phyloP scores from a whole-genome alignment of 2,888 invertebrate genomes.

The Brassicogethes aeneus region DNA sequence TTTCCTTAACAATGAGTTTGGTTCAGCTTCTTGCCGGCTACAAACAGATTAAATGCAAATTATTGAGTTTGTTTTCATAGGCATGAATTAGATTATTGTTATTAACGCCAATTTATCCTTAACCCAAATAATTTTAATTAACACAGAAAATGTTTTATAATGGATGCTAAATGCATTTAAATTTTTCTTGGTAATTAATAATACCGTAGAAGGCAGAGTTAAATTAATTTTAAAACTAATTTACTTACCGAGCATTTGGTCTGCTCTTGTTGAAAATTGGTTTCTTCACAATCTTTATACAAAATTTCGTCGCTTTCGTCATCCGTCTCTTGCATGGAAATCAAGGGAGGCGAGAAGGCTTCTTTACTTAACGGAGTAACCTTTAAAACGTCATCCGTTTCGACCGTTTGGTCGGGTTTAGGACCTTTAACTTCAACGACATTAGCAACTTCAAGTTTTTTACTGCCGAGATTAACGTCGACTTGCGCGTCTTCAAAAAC shows the following conservation, averaged over 20 bases:
- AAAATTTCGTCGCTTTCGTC: slow-evolving; percentile 18
- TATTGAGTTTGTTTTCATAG: no score
- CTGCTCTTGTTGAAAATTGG: no score
- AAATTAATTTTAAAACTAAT: no score
- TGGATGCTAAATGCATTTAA: no score
- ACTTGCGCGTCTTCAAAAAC: slow-evolving; percentile 27
- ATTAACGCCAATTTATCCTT: no score
- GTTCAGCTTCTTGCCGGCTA: neutral
- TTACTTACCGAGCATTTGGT: no score
- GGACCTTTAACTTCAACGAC: slow-evolving; percentile 28
- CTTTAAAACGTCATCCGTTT: neutral
- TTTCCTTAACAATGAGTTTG: neutral
- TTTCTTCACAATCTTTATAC: no score
- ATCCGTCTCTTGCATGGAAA: slow-evolving; percentile 31
- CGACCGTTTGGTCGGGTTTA: neutral
- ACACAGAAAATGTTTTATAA: no score
- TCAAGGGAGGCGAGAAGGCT: slow-evolving; percentile 34
- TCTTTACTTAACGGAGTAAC: slow-evolving; percentile 5
- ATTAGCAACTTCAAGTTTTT: slow-evolving; percentile 25
- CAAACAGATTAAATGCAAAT: neutral
- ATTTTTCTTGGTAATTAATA: no score
- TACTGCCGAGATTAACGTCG: slow-evolving; percentile 14
- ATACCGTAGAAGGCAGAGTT: no score
- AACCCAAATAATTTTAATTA: no score
- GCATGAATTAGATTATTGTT: no score